These are phyloP conservation scores for Ispidina lecontei DNA, from an alignment of 2,797 vertebrate genomes.

Conservation along the genomic window DNA sequence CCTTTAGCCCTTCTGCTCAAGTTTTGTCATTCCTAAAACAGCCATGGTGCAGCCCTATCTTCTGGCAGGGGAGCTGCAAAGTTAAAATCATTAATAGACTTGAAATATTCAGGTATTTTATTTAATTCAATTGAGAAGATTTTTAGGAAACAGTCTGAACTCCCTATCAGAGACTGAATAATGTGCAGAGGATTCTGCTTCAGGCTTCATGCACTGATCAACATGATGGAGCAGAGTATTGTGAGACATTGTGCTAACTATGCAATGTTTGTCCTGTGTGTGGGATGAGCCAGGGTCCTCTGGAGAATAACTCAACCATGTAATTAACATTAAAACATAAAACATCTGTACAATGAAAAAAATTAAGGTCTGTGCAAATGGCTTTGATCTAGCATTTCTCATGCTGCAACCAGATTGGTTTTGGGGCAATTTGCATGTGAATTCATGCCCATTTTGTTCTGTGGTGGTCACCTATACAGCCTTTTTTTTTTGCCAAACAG, in stretches of 20 bases:
- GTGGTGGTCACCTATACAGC: neutral
- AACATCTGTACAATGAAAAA: neutral
- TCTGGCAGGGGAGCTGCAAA: neutral
- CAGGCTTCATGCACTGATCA: neutral
- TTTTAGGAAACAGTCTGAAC: slow-evolving; percentile 29
- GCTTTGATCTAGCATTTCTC: neutral
- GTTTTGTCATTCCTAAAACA: neutral
- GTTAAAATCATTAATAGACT: neutral
- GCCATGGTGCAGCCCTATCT: fast-evolving
- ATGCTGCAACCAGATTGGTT: neutral
- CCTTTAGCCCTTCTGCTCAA: neutral
- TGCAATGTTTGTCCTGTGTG: neutral
- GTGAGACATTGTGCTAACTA: neutral
- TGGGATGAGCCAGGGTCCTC: neutral
- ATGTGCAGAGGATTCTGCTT: slow-evolving; percentile 24
- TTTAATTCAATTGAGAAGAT: neutral
- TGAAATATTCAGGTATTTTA: neutral
- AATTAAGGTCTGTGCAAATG: neutral
- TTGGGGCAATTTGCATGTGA: neutral
- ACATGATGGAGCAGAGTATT: neutral
- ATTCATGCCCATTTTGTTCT: neutral
- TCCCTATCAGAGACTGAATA: slow-evolving; percentile 27
- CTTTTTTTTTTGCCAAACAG: neutral
- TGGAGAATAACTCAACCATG: neutral
- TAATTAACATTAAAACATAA: neutral